Percentiles rank a stretch among this genome's conserved stretches.
These are phyloP conservation scores for Scyliorhinus canicula DNA, from an alignment of 2,797 vertebrate genomes.

Conservation along the genomic window DNA sequence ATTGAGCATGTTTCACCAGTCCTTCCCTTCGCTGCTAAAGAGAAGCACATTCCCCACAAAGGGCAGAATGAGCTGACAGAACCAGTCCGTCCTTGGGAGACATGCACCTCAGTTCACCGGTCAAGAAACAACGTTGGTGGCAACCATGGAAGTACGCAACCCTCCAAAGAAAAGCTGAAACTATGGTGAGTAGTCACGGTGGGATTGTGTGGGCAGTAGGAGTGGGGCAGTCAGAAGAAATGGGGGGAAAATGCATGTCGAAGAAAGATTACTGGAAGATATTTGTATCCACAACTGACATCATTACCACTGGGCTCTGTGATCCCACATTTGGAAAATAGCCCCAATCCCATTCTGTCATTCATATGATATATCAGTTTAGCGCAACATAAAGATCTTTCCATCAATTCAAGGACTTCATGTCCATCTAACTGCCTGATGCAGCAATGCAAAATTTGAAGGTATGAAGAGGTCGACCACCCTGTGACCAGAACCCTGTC, in stretches of 20 bases:
- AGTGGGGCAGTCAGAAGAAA: background rate
- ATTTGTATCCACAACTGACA: background rate
- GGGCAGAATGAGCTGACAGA: background rate
- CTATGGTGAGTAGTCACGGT: background rate
- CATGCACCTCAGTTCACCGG: background rate
- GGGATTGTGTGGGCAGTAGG: background rate
- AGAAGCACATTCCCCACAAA: background rate
- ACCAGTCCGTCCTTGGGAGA: background rate
- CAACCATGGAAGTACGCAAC: background rate
- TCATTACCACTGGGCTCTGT: background rate
- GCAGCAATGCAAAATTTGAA: background rate
- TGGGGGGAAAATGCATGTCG: background rate
- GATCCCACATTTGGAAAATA: background rate
- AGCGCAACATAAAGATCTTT: background rate
- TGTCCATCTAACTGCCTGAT: background rate
- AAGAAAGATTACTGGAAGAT: background rate
- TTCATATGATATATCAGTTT: background rate
- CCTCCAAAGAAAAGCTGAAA: background rate
- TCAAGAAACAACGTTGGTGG: background rate
- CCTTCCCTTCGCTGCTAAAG: background rate
- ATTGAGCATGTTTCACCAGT: background rate
- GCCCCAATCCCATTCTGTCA: background rate
- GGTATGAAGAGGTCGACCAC: background rate
- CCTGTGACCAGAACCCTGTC: background rate
- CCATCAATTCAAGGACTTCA: background rate